Conservation (phyloP, 1,140 invertebrate species). For the Monochamus saltuarius region DNA sequence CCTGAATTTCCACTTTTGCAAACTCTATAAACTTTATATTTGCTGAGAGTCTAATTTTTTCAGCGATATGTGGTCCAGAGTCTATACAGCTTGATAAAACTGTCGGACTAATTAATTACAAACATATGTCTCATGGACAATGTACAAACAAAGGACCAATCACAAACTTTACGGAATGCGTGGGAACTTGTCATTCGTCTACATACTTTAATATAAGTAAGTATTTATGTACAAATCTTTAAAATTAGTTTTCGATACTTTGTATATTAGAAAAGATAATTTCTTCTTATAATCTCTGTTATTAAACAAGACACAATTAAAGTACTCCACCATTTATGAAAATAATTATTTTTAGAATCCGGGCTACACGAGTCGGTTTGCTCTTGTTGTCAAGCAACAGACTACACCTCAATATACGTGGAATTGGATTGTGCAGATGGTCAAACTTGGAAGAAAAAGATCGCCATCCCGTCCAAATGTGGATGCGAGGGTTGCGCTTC, state of each 20-base stretch:
- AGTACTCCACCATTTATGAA: too few species aligned
- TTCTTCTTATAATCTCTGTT: too few species aligned
- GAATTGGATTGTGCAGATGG: constrained; percentile 59
- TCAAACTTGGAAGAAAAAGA: constrained; percentile 50
- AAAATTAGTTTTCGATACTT: too few species aligned
- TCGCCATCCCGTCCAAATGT: constrained; percentile 58
- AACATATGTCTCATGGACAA: constrained; percentile 53
- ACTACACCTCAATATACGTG: constrained; percentile 52
- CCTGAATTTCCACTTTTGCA: too few species aligned
- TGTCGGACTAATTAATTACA: constrained; percentile 56
- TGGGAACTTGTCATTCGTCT: constrained; percentile 65
- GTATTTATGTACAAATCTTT: constrained; percentile 35
- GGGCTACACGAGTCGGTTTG: constrained; percentile 57
- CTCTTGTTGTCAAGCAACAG: constrained; percentile 60
- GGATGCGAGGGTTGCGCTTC: constrained; percentile 55
- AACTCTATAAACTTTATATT: constrained; percentile 3
- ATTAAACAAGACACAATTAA: too few species aligned
- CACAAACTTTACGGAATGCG: constrained; percentile 63
- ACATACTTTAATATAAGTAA: constrained; percentile 64
- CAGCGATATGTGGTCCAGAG: constrained; percentile 59
- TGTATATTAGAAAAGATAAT: too few species aligned
- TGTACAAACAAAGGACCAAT: constrained; percentile 64
- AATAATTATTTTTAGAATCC: constrained; percentile 57
- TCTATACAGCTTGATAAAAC: constrained; percentile 57
- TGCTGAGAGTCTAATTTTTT: constrained; percentile 27